Evolutionary conservation across 2,113 vertebrate species (phyloP).

Genomic region (Crocuta crocuta): DNA sequence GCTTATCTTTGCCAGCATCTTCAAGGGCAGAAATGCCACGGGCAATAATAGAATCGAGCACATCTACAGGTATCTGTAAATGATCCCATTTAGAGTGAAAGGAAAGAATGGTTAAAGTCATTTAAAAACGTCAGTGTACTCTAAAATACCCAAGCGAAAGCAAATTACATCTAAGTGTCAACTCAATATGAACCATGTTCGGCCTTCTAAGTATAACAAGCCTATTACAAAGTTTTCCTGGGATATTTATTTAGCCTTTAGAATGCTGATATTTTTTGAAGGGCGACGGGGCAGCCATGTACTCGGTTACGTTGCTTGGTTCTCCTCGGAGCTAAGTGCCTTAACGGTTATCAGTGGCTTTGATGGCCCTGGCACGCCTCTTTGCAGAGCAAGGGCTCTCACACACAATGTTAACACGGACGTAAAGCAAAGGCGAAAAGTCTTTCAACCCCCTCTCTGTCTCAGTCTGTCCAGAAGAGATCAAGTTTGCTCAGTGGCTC

Average conservation of each 20-base stretch:
- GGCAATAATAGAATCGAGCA: not conserved
- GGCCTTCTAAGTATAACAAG: not conserved
- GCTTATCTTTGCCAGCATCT: not conserved
- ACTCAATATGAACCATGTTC: not conserved
- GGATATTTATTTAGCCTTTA: conserved; percentile 4
- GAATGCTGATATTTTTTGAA: not conserved
- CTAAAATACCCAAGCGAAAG: not conserved
- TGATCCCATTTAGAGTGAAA: not conserved
- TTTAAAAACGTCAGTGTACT: not conserved
- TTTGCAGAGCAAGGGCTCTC: not conserved
- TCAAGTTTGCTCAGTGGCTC: not conserved
- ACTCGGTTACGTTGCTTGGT: not conserved
- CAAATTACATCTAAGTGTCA: not conserved
- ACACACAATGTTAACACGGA: accelerated
- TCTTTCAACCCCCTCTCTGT: not conserved
- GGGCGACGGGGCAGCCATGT: not conserved
- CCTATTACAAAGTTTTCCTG: not conserved
- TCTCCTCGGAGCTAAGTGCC: not conserved
- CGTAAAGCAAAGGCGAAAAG: not conserved
- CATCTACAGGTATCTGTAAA: not conserved
- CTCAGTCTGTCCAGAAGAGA: not conserved
- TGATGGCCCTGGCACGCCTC: not conserved
- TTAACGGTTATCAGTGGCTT: not conserved
- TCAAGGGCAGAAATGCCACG: not conserved
- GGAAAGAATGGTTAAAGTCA: not conserved